Base-by-base conservation (phyloP, 2,888 invertebrate species). In the Tethea ocularis region DNA sequence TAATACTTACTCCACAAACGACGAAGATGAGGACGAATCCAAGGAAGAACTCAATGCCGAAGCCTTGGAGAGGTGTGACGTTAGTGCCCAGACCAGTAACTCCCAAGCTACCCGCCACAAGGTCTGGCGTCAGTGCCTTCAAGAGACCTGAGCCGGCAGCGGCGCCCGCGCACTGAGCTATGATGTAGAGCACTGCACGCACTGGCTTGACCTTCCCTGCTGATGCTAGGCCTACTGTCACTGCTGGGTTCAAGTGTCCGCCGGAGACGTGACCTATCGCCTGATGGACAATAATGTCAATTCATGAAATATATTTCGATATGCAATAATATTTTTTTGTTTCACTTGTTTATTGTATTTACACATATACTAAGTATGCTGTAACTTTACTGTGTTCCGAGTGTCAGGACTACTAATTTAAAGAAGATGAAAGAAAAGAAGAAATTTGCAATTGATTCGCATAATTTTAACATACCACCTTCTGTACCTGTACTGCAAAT, bases 211-310 rank as follows among this genome's bases (percentile, higher is more conserved):
- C 96, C 76, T 96, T 96, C 10, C 98, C 97, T 10, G 96, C 95
- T 13, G 96, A 95, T 58, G 97, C 89, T 89, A 98, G 94, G 1
- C 96, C 97, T 20, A 94, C 85, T 5, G 98, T 98, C 51, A 99
- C 97, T 0, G 98, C 98, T 1, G 98, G 98, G 94, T 99, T 99
- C 63, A 98, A 94, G 87, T 98, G 98, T 11, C 97, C 97, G 2
- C 98, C 98, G 61, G 97, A 98, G 57, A 98, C 94, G 87, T 98
- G 97, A 4, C 97, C 97, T 71, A 98, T 94, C 57, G 96, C 94
- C 97, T 97, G 88, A 57, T 33, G 13, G 33, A 29, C 2, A 8
- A 29, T 13, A 33, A 13, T 38, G n/a, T 11, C 10, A 33, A n/a
- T n/a, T n/a, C n/a, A n/a, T n/a, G n/a, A n/a, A n/a, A n/a, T n/a